A percentile compares a stretch with the other conserved stretches of the same genome.
Conservation (phyloP, 2,888 invertebrate species). For the Anoplius nigerrimus region DNA sequence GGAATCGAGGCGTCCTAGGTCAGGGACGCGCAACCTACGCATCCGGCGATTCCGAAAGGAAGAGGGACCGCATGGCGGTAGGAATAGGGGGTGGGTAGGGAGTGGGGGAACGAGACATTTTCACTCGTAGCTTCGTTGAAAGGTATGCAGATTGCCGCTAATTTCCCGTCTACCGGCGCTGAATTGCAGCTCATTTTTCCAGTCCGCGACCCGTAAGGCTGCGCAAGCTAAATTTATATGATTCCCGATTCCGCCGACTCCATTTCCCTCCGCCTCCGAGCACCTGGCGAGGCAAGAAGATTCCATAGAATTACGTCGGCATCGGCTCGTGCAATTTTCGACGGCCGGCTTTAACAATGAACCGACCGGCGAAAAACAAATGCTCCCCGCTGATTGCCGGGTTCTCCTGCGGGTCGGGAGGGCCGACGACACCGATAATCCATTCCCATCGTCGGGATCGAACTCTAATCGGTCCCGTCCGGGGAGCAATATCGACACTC, state of each 20-base stretch:
- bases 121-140: slow-evolving; percentile 27
- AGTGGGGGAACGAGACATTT: slow-evolving; percentile 16
- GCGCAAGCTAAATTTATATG: slow-evolving; percentile 45
- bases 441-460: too few relatives aligned
- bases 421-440: too few relatives aligned
- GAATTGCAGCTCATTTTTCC: slow-evolving; percentile 38
- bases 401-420: too few relatives aligned
- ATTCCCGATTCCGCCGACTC: slow-evolving; percentile 18
- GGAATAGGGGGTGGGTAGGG: too few relatives aligned
- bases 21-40: slow-evolving; percentile 57
- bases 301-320: too few relatives aligned
- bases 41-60: slow-evolving; percentile 37
- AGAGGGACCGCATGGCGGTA: slow-evolving; percentile 6
- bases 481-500: too few relatives aligned
- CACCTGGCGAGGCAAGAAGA: too few relatives aligned
- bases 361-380: too few relatives aligned
- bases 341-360: too few relatives aligned
- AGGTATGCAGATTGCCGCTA: slow-evolving; percentile 35
- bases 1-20: slow-evolving; percentile 48
- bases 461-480: too few relatives aligned
- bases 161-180: slow-evolving; percentile 30
- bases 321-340: too few relatives aligned
- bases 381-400: neutral
- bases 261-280: too few relatives aligned
- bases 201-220: slow-evolving; percentile 22